phyloP scores from a whole-genome alignment of 2,888 invertebrate species.

The Uloborus plumipes region DNA sequence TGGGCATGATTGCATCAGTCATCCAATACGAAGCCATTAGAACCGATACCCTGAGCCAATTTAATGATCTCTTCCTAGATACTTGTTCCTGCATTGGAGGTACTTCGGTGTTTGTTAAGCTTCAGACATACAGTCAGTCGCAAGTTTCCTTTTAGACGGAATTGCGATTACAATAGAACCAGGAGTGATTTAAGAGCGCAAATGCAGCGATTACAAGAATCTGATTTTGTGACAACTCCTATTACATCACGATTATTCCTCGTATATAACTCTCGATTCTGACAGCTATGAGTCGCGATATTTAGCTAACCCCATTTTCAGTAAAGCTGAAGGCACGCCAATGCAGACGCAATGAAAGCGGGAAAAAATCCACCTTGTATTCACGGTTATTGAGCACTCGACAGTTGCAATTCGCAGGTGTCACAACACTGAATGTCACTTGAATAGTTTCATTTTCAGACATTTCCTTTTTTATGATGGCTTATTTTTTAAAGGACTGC shows the following conservation, averaged over 20 bases:
- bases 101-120: slow-evolving; percentile 24
- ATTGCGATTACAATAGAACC: slow-evolving; percentile 46
- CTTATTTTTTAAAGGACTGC: neutral
- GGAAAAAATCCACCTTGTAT: slow-evolving; percentile 26
- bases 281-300: slow-evolving; percentile 49
- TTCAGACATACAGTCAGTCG: slow-evolving; percentile 29
- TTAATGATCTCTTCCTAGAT: no score
- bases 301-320: slow-evolving; percentile 51
- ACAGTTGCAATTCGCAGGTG: slow-evolving; percentile 22
- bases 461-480: neutral
- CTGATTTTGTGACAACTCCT: slow-evolving; percentile 64
- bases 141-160: slow-evolving; percentile 51
- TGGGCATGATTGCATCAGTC: no score
- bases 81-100: slow-evolving; percentile 6
- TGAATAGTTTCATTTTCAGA: slow-evolving; percentile 33
- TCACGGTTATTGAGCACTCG: slow-evolving; percentile 48
- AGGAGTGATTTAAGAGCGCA: slow-evolving; percentile 53
- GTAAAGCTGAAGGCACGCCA: slow-evolving; percentile 31
- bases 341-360: slow-evolving; percentile 16
- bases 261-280: slow-evolving; percentile 47
- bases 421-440: slow-evolving; percentile 29
- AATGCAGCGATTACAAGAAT: slow-evolving; percentile 62
- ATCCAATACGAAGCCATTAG: no score
- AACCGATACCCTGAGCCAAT: no score
- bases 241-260: slow-evolving; percentile 62